A percentile compares a stretch with the other conserved stretches of the same genome.
Evolutionary conservation across 2,113 vertebrate species (phyloP).

Genomic region (Engystomops pustulosus): DNA sequence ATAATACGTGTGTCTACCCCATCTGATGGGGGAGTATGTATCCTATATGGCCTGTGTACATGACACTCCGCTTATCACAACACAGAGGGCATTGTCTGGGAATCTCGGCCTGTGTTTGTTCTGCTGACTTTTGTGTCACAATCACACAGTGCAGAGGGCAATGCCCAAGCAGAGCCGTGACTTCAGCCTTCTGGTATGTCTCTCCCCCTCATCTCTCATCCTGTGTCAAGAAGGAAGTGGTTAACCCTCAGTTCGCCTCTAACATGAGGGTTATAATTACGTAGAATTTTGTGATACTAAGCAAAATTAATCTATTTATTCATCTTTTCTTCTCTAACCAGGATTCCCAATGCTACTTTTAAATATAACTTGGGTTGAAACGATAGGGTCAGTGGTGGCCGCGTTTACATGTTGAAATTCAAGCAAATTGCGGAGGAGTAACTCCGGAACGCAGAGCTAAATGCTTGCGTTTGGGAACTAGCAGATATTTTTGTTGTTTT

Average conservation of each 20-base stretch:
- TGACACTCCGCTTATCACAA: conserved; percentile 45
- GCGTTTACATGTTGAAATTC: too few species aligned
- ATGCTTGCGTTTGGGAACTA: too few species aligned
- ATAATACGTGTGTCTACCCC: not conserved
- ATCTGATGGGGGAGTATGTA: not conserved
- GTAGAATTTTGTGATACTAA: not conserved
- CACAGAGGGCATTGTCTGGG: conserved; percentile 52
- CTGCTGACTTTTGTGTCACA: conserved; percentile 53
- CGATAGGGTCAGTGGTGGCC: too few species aligned
- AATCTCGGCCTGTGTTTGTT: conserved; percentile 51
- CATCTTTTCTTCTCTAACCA: too few species aligned
- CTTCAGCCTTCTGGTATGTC: conserved; percentile 55
- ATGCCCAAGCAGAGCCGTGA: conserved; percentile 54
- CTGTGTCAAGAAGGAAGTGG: conserved; percentile 33
- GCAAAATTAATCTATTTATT: too few species aligned
- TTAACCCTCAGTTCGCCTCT: conserved; percentile 15
- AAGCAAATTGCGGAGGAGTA: too few species aligned
- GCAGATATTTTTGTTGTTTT: too few species aligned
- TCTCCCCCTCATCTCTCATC: conserved; percentile 56
- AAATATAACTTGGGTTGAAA: too few species aligned
- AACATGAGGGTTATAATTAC: not conserved
- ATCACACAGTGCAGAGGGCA: conserved; percentile 52
- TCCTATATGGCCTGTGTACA: conserved; percentile 28
- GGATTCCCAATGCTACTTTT: too few species aligned
- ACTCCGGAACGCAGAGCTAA: too few species aligned